phyloP scores from a whole-genome alignment of 2,113 vertebrate genomes.

The Nothoprocta perdicaria region DNA sequence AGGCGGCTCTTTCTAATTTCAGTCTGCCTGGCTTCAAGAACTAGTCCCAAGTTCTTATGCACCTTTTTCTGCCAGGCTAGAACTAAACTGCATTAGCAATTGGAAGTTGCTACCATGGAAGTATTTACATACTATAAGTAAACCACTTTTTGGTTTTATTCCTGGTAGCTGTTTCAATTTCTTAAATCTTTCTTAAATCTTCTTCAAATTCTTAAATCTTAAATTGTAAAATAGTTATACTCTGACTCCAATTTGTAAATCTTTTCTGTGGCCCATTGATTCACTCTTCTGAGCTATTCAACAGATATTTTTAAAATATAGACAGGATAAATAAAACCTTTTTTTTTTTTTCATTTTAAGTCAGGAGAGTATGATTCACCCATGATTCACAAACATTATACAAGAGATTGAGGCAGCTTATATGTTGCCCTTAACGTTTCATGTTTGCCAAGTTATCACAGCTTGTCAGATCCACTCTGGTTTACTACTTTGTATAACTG shows the following conservation, averaged over 20 bases:
- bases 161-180: not conserved
- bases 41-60: not conserved
- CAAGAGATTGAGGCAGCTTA: conserved; percentile 41
- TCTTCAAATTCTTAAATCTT: not conserved
- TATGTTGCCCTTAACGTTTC: conserved; percentile 40
- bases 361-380: conserved; percentile 44
- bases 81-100: not conserved
- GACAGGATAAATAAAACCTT: conserved; percentile 7
- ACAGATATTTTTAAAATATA: not conserved
- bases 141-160: not conserved
- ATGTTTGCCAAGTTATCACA: conserved; percentile 37
- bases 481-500: conserved; percentile 31
- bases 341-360: not conserved
- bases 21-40: not conserved
- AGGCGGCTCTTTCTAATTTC: not conserved
- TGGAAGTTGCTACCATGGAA: not conserved
- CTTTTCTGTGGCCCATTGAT: conserved; percentile 13
- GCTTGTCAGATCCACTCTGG: conserved; percentile 4
- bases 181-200: not conserved
- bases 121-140: not conserved
- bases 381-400: conserved; percentile 57
- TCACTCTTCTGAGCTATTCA: conserved; percentile 25
- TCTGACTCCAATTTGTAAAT: not conserved
- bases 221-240: not conserved
- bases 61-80: not conserved